A percentile compares a stretch with the other conserved stretches of the same genome.
phyloP scores from a whole-genome alignment of 53 echinoderm and acorn worm genomes.

The Echinarachnius parma region DNA sequence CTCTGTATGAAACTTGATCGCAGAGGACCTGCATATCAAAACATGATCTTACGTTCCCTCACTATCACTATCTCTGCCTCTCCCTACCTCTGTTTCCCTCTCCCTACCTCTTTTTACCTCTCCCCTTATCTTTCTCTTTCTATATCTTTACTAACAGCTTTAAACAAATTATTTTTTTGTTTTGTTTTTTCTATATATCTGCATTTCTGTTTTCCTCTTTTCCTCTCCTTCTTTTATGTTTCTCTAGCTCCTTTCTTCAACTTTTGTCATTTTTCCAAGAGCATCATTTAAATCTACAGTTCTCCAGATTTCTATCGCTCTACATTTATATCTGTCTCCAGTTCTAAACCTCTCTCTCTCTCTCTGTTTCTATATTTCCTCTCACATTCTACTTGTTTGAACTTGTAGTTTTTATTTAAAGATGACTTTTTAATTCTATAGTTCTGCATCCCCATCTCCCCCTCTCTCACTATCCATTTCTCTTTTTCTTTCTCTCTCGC shows the following conservation, averaged over 20 bases:
- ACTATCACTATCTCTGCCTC: not conserved
- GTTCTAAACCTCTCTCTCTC: not conserved
- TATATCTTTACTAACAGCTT: not conserved
- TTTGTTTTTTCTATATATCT: not conserved
- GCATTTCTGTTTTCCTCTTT: not conserved
- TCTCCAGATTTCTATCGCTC: no score
- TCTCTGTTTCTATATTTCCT: not conserved
- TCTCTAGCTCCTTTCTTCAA: not conserved
- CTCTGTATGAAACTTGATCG: constrained; percentile 37
- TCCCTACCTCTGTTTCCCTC: not conserved
- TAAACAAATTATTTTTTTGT: not conserved
- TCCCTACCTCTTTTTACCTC: not conserved
- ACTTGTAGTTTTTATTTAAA: no score
- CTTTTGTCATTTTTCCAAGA: not conserved
- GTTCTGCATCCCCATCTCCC: not conserved
- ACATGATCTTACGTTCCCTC: not conserved
- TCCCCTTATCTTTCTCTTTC: not conserved
- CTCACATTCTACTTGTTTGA: not conserved
- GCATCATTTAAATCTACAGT: no score
- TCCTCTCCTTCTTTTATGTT: not conserved
- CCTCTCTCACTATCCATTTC: not conserved
- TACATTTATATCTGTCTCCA: not conserved
- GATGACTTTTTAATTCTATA: not conserved
- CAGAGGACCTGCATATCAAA: constrained; percentile 27
- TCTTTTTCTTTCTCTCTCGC: not conserved